Evolutionary conservation across 2,113 vertebrate genomes (phyloP).

Genomic region (Scophthalmus maximus): DNA sequence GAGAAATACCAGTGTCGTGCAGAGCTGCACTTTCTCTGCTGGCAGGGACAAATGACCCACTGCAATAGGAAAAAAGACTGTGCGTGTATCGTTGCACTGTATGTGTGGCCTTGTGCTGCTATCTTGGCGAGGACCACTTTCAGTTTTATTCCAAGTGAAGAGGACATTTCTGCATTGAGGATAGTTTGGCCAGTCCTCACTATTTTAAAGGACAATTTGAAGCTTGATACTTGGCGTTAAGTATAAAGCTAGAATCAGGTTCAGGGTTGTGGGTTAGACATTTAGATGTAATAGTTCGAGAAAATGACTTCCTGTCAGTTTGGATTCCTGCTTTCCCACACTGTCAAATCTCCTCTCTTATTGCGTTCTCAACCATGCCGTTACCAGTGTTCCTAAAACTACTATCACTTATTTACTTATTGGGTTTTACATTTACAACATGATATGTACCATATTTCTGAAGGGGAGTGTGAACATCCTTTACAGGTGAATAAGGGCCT

Average conservation of each 20-base stretch:
- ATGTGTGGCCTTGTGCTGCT: not conserved
- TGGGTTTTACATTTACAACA: not conserved
- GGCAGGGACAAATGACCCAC: slow-evolving; percentile 27
- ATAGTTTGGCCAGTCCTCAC: too few species aligned
- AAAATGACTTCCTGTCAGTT: too few species aligned
- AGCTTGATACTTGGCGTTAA: not conserved
- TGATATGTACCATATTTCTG: slow-evolving; percentile 79
- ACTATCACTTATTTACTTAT: not conserved
- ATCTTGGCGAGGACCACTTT: not conserved
- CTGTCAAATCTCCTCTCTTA: not conserved
- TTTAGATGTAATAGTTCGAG: too few species aligned
- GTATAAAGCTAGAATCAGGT: not conserved
- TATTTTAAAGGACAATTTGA: too few species aligned
- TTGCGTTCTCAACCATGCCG: not conserved
- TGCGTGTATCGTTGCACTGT: not conserved
- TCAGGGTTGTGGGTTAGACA: not conserved
- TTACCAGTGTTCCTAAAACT: not conserved
- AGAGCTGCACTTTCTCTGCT: slow-evolving; percentile 22
- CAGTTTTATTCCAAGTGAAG: not conserved
- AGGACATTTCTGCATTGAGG: too few species aligned
- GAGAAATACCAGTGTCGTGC: slow-evolving; percentile 34
- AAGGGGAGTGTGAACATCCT: slow-evolving; percentile 89
- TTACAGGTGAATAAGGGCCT: slow-evolving; percentile 90
- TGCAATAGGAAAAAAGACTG: not conserved
- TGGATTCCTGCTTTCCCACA: not conserved